Conservation (phyloP, 2,113 vertebrate species). For the Alethe castanea region DNA sequence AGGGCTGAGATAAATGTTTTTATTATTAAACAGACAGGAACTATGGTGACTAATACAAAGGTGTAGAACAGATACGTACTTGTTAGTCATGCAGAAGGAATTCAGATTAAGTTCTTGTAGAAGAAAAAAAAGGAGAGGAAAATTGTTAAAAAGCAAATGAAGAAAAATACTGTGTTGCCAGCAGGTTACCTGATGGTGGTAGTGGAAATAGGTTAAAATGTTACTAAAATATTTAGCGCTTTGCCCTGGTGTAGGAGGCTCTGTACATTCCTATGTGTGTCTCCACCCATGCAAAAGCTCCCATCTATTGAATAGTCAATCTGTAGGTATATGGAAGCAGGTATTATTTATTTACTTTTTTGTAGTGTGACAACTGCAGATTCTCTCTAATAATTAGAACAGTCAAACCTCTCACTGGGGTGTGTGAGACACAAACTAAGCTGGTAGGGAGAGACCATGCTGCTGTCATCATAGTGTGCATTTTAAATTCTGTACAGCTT, state of each 20-base stretch:
- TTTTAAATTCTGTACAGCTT: neutral
- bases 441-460: accelerated
- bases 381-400: neutral
- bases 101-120: neutral
- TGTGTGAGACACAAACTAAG: neutral
- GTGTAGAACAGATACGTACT: neutral
- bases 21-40: neutral
- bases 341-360: neutral
- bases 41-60: neutral
- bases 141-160: neutral
- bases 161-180: neutral
- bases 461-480: accelerated
- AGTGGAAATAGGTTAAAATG: neutral
- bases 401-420: neutral
- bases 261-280: accelerated
- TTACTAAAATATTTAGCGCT: neutral
- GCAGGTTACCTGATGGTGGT: neutral
- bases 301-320: neutral
- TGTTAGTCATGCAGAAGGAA: neutral
- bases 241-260: neutral
- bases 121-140: neutral
- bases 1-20: neutral
- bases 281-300: neutral
- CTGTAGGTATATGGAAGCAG: neutral
- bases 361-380: neutral